A percentile compares a stretch with the other conserved stretches of the same genome.
These are phyloP conservation scores for Entomobrya proxima DNA, from an alignment of 2,888 invertebrate species.

Conservation along the genomic window DNA sequence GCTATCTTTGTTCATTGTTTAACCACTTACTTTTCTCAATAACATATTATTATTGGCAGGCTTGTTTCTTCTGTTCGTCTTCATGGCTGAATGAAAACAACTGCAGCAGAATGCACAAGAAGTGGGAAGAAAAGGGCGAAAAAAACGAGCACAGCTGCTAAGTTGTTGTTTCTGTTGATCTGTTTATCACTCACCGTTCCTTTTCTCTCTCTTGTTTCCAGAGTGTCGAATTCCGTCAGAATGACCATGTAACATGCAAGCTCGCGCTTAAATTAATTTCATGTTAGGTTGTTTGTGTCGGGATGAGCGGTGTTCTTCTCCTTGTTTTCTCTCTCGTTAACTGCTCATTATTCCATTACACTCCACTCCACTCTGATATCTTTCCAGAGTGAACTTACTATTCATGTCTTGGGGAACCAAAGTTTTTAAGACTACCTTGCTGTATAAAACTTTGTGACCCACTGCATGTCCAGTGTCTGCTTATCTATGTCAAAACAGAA, in stretches of 20 bases:
- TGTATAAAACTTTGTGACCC: too few species aligned
- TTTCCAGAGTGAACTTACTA: too few species aligned
- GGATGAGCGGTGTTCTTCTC: background rate
- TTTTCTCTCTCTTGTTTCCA: slow-evolving; percentile 9
- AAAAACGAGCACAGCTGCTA: slow-evolving; percentile 17
- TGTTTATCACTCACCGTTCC: slow-evolving; percentile 29
- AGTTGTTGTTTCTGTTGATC: slow-evolving; percentile 1
- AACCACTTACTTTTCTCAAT: background rate
- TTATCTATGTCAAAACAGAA: too few species aligned
- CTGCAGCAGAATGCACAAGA: background rate
- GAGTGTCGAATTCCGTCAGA: slow-evolving; percentile 30
- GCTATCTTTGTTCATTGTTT: slow-evolving; percentile 5
- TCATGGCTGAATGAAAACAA: background rate
- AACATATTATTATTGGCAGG: background rate
- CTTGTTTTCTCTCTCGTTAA: slow-evolving; percentile 48
- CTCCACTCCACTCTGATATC: slow-evolving; percentile 40
- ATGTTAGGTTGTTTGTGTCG: slow-evolving; percentile 22
- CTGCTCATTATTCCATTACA: slow-evolving; percentile 43
- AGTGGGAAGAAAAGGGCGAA: background rate
- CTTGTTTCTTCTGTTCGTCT: background rate
- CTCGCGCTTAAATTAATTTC: slow-evolving; percentile 45
- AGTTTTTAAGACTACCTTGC: too few species aligned
- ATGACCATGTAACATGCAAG: slow-evolving; percentile 61
- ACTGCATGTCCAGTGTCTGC: too few species aligned
- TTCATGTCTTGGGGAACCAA: too few species aligned